These are phyloP conservation scores for Paraplagusia blochii DNA, from an alignment of 2,113 vertebrate genomes.

Conservation along the genomic window DNA sequence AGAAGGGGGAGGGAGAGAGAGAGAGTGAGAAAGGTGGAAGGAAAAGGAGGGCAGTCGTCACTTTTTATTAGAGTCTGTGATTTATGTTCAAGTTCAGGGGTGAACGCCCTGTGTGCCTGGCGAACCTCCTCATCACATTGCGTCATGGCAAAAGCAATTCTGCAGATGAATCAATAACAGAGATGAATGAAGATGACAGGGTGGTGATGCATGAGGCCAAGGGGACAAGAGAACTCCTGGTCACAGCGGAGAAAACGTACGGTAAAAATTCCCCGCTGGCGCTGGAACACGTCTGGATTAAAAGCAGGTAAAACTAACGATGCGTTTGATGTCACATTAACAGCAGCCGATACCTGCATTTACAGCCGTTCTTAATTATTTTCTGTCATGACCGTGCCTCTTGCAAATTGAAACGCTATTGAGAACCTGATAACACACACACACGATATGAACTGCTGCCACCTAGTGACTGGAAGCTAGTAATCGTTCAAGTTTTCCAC, in stretches of 20 bases:
- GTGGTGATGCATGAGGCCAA: slow-evolving; percentile 38
- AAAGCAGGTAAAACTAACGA: background rate
- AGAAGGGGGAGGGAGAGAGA: slow-evolving; percentile 32
- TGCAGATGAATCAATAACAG: slow-evolving; percentile 58
- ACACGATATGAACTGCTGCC: too few relatives aligned
- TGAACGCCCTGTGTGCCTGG: slow-evolving; percentile 21
- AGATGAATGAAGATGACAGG: slow-evolving; percentile 52
- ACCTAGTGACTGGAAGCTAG: too few relatives aligned
- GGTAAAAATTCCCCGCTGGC: background rate
- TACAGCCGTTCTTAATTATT: too few relatives aligned
- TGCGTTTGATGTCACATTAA: too few relatives aligned
- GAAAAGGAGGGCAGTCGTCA: slow-evolving; percentile 3
- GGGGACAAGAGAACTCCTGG: slow-evolving; percentile 7
- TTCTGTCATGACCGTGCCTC: too few relatives aligned
- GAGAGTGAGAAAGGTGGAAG: background rate
- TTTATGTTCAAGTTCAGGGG: slow-evolving; percentile 57
- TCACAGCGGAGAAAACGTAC: slow-evolving; percentile 10
- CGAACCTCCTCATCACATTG: slow-evolving; percentile 25
- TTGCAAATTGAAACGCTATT: too few relatives aligned
- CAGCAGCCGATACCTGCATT: too few relatives aligned
- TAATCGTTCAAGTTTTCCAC: too few relatives aligned
- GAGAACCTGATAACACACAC: too few relatives aligned
- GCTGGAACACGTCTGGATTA: background rate
- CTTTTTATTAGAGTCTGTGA: slow-evolving; percentile 54
- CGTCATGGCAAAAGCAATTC: slow-evolving; percentile 60